Conservation (phyloP, 2,113 vertebrate genomes). For the Pseudonaja textilis region DNA sequence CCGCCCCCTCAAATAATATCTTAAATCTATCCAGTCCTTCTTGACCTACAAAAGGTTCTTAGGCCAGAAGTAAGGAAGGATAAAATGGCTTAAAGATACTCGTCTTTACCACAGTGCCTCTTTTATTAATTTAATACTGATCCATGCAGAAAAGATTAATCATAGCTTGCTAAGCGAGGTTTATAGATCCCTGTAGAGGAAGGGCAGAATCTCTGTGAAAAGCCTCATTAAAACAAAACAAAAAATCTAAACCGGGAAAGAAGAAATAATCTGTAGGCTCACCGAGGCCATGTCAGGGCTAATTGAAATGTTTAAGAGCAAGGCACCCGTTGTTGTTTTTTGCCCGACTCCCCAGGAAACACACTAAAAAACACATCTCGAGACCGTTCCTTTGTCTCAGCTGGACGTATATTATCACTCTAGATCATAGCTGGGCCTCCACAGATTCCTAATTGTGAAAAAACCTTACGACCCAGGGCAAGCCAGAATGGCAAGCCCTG, state of each 20-base stretch:
- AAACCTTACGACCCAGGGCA: constrained; percentile 73
- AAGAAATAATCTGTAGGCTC: constrained; percentile 63
- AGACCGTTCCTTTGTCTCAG: constrained; percentile 68
- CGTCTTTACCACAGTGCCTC: constrained; percentile 45
- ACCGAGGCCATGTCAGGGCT: constrained; percentile 61
- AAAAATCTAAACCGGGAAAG: constrained; percentile 53
- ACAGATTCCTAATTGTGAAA: constrained; percentile 69
- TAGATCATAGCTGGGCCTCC: constrained; percentile 64
- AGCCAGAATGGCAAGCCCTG: constrained; percentile 71
- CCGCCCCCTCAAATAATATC: background rate
- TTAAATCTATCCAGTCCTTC: background rate
- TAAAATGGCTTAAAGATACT: constrained; percentile 43
- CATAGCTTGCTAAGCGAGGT: constrained; percentile 62
- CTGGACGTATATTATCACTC: constrained; percentile 69
- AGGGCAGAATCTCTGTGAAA: constrained; percentile 54
- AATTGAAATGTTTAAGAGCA: constrained; percentile 69
- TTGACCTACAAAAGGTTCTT: background rate
- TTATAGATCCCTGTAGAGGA: constrained; percentile 60
- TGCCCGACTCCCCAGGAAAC: constrained; percentile 52
- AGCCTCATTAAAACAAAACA: constrained; percentile 54
- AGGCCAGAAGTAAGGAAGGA: constrained; percentile 12
- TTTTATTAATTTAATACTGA: constrained; percentile 64
- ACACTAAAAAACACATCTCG: constrained; percentile 59
- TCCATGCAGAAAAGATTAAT: constrained; percentile 59
- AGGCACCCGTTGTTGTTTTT: constrained; percentile 28